These are phyloP conservation scores for Gymnodraco acuticeps DNA, from an alignment of 2,797 vertebrate species.

Conservation along the genomic window DNA sequence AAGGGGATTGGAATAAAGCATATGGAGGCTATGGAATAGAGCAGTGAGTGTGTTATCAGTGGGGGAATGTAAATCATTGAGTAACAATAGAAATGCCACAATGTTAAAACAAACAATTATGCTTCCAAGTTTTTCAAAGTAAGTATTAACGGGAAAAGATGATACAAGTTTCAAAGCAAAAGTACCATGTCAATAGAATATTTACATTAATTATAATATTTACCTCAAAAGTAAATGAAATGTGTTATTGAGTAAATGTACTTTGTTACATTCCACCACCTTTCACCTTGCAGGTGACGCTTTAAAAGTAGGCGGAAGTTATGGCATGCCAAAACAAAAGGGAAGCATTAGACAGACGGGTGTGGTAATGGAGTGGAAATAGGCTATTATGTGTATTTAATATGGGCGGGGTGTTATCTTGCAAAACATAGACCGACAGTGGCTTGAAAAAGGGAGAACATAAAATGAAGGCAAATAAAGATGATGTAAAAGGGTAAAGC, in stretches of 20 bases:
- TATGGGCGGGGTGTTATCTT: background rate
- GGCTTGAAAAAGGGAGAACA: background rate
- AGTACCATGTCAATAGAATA: too few relatives aligned
- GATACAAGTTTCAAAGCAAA: background rate
- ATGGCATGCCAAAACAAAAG: background rate
- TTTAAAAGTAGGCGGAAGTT: background rate
- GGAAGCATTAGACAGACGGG: background rate
- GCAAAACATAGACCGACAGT: background rate
- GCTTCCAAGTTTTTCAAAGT: background rate
- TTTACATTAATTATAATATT: background rate
- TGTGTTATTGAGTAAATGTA: too few relatives aligned
- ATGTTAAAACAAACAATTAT: background rate
- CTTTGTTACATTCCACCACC: background rate
- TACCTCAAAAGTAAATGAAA: background rate
- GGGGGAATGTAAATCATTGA: background rate
- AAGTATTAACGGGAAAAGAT: background rate
- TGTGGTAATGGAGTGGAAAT: constrained; percentile 28
- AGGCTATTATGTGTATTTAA: background rate
- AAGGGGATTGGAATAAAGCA: constrained; percentile 1
- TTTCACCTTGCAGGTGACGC: background rate
- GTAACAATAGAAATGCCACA: background rate
- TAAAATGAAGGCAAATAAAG: background rate
- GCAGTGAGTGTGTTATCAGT: background rate
- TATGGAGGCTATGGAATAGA: background rate
- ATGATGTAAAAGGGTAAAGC: too few relatives aligned